These are phyloP conservation scores for Ochotona curzoniae DNA, from an alignment of 2,113 vertebrate species.

Conservation along the genomic window DNA sequence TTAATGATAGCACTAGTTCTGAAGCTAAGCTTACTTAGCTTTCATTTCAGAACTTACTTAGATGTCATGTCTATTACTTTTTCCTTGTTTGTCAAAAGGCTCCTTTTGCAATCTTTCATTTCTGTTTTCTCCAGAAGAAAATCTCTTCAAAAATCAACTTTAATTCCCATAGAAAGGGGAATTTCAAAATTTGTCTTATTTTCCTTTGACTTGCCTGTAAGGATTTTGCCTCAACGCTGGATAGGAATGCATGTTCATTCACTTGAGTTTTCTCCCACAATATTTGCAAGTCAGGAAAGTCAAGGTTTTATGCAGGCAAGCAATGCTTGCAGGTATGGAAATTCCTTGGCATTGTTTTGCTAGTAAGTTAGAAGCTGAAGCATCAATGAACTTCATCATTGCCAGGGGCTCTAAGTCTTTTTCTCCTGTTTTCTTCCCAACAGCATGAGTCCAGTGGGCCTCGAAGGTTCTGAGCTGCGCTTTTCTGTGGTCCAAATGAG, in stretches of 20 bases:
- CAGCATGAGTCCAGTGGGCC: slow-evolving; percentile 69
- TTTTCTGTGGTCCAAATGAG: slow-evolving; percentile 78
- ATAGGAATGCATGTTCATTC: slow-evolving; percentile 21
- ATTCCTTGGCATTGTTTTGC: neutral
- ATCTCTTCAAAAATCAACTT: slow-evolving; percentile 67
- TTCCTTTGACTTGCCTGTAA: slow-evolving; percentile 47
- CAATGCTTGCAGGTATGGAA: slow-evolving; percentile 39
- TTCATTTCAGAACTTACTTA: slow-evolving; percentile 62
- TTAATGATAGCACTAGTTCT: slow-evolving; percentile 49
- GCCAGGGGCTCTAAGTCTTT: slow-evolving; percentile 61
- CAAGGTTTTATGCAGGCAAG: slow-evolving; percentile 52
- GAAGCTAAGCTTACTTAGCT: slow-evolving; percentile 59
- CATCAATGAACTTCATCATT: slow-evolving; percentile 20
- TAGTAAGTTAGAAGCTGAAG: slow-evolving; percentile 29
- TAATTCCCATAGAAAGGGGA: slow-evolving; percentile 60
- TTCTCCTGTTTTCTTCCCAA: slow-evolving; percentile 65
- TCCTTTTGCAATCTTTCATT: slow-evolving; percentile 29
- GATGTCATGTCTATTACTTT: slow-evolving; percentile 31
- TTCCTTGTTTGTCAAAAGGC: slow-evolving; percentile 51
- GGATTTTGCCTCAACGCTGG: slow-evolving; percentile 26
- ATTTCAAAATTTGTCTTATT: slow-evolving; percentile 71
- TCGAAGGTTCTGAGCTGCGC: slow-evolving; percentile 56
- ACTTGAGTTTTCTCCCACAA: slow-evolving; percentile 39
- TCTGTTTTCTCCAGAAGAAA: slow-evolving; percentile 47
- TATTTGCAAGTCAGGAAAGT: slow-evolving; percentile 54